phyloP scores from a whole-genome alignment of 2,888 invertebrate genomes.

The Sericinus montela region DNA sequence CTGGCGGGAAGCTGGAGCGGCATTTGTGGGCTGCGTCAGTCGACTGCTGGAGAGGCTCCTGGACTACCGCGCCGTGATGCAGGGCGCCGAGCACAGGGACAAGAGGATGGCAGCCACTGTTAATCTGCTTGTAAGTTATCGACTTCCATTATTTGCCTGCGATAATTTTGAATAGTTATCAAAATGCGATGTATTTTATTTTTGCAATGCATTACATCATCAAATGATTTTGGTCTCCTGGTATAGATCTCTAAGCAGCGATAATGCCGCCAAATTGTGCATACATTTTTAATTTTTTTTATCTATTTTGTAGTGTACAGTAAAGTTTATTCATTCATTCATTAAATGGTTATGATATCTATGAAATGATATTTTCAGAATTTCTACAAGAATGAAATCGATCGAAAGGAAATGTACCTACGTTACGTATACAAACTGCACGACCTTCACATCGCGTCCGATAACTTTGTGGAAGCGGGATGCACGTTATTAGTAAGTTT shows the following conservation, averaged over 20 bases:
- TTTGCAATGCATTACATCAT: too few species aligned
- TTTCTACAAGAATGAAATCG: constrained; percentile 97
- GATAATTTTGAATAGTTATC: too few species aligned
- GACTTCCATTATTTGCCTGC: too few species aligned
- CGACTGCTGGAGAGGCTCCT: constrained; percentile 91
- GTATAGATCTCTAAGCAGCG: too few species aligned
- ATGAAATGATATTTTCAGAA: constrained; percentile 78
- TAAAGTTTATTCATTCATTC: too few species aligned
- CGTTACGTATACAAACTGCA: constrained; percentile 96
- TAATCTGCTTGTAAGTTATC: constrained; percentile 85
- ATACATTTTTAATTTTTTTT: too few species aligned
- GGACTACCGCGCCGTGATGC: constrained; percentile 96
- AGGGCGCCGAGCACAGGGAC: constrained; percentile 96
- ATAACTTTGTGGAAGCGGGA: constrained; percentile 96
- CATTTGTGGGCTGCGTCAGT: constrained; percentile 95
- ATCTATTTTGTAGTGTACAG: too few species aligned
- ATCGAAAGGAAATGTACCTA: constrained; percentile 96
- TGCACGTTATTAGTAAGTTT: constrained; percentile 87
- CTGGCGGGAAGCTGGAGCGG: constrained; percentile 95
- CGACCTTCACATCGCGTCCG: constrained; percentile 93
- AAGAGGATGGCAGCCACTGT: constrained; percentile 98
- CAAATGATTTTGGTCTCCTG: too few species aligned
- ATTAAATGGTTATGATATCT: too few species aligned
- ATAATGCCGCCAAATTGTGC: too few species aligned
- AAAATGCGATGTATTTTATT: too few species aligned